Evolutionary conservation across 1,140 invertebrate genomes (phyloP).

Genomic region (Piezodorus guildinii): DNA sequence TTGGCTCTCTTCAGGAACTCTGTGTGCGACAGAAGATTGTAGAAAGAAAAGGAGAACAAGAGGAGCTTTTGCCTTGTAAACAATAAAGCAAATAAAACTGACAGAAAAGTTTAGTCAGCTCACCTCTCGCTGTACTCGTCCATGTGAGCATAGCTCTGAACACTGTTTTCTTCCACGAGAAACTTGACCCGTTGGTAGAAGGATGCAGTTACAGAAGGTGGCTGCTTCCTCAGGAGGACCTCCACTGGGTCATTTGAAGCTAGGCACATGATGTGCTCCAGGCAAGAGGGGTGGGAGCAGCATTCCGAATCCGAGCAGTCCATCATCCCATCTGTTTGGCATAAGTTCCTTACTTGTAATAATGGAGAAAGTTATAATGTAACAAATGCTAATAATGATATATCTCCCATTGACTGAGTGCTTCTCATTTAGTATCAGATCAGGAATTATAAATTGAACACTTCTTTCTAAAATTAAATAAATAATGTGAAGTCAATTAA

Average conservation of each 20-base stretch:
- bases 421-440: no score
- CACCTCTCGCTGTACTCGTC: conserved; percentile 98
- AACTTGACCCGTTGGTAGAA: conserved; percentile 98
- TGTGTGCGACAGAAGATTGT: conserved; percentile 17
- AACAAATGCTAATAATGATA: no score
- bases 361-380: no score
- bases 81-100: conserved; percentile 21
- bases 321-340: conserved; percentile 74
- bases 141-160: conserved; percentile 93
- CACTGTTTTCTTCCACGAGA: conserved; percentile 94
- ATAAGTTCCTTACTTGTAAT: not conserved
- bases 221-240: conserved; percentile 87
- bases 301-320: conserved; percentile 98
- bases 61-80: conserved; percentile 18
- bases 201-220: conserved; percentile 87
- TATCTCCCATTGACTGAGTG: no score
- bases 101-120: conserved; percentile 34
- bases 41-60: not conserved
- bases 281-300: conserved; percentile 68
- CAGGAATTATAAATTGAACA: no score
- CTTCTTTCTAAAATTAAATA: no score
- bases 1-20: not conserved
- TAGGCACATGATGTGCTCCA: conserved; percentile 84
- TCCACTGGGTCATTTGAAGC: conserved; percentile 90
- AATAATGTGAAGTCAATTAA: no score